Evolutionary conservation across 2,113 vertebrate genomes (phyloP).

Genomic region (Cebidichthys violaceus): DNA sequence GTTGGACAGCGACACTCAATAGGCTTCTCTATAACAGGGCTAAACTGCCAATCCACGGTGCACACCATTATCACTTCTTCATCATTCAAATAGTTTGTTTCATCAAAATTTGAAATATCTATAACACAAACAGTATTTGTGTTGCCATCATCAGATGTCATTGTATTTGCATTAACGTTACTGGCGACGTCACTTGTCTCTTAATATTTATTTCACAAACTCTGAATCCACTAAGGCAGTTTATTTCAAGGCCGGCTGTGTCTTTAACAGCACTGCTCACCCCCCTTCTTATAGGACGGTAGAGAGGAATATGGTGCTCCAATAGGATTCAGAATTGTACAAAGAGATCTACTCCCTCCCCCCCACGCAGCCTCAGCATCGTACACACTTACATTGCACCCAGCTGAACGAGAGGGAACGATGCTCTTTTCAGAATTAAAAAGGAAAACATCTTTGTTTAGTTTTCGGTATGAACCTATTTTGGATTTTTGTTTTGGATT

Average conservation of each 20-base stretch:
- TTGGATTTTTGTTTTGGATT: conserved; percentile 20
- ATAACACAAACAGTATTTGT: background rate
- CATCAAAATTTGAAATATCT: accelerated
- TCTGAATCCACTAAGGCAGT: background rate
- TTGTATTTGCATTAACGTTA: conserved; percentile 4
- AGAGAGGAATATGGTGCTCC: conserved; percentile 69
- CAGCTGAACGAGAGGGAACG: conserved; percentile 43
- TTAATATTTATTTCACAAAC: background rate
- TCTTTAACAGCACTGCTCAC: conserved; percentile 40
- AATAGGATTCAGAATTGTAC: conserved; percentile 78
- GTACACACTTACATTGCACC: conserved; percentile 62
- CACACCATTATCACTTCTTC: background rate
- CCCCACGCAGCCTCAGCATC: conserved; percentile 71
- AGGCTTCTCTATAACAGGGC: background rate
- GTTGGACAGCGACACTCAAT: conserved; percentile 25
- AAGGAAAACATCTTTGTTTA: background rate
- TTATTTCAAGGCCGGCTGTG: conserved; percentile 11
- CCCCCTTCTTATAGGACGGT: conserved; percentile 70
- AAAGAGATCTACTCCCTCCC: conserved; percentile 85
- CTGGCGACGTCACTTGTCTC: background rate
- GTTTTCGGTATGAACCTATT: background rate
- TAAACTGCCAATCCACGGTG: background rate
- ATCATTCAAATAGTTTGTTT: background rate
- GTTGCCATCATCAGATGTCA: background rate
- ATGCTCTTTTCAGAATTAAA: conserved; percentile 8